phyloP scores from a whole-genome alignment of 2,888 invertebrate species.

The Orchestes rusci region DNA sequence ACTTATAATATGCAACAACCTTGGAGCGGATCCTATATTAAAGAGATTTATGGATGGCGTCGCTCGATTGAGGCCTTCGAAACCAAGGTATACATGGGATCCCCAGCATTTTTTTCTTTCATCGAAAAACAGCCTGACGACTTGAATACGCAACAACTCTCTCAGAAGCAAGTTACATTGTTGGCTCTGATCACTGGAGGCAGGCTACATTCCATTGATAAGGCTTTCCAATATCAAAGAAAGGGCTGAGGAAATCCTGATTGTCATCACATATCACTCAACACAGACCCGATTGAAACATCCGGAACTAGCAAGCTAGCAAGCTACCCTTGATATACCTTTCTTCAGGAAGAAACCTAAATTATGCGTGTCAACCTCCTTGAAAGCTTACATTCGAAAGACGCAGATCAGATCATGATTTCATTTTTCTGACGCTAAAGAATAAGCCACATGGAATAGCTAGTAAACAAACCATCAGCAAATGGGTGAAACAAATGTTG shows the following conservation, averaged over 20 bases:
- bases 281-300: constrained; percentile 1
- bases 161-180: constrained; percentile 27
- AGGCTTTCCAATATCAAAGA: background rate
- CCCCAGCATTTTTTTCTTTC: constrained; percentile 20
- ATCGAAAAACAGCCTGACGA: background rate
- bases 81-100: constrained; percentile 32
- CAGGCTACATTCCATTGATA: background rate
- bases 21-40: constrained; percentile 23
- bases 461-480: constrained; percentile 17
- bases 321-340: constrained; percentile 2
- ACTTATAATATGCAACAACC: constrained; percentile 21
- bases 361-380: constrained; percentile 1
- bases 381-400: background rate
- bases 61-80: constrained; percentile 23
- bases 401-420: background rate
- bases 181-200: constrained; percentile 23
- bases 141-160: constrained; percentile 19
- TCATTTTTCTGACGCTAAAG: background rate
- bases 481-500: constrained; percentile 25
- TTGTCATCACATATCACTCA: background rate
- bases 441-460: constrained; percentile 8
- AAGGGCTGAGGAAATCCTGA: background rate
- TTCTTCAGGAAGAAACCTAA: background rate
- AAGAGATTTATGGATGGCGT: constrained; percentile 29
- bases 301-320: background rate